phyloP scores from a whole-genome alignment of 2,113 vertebrate species.

The Pseudorhombus dupliciocellatus region DNA sequence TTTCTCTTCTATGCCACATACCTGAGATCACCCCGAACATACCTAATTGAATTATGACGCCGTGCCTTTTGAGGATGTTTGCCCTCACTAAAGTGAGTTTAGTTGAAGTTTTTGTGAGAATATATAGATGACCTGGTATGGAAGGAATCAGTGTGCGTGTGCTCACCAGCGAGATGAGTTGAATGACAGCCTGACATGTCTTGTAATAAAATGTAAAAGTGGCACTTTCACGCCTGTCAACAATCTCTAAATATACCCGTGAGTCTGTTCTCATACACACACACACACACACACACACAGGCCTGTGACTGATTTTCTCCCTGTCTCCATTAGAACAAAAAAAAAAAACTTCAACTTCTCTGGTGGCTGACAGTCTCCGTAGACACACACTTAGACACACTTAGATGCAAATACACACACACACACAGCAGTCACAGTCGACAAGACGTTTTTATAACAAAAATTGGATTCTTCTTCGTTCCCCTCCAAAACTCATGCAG shows the following conservation, averaged over 20 bases:
- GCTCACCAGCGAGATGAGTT: slow-evolving; percentile 56
- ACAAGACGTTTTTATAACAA: slow-evolving; percentile 68
- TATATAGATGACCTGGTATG: slow-evolving; percentile 8
- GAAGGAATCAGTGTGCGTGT: slow-evolving; percentile 45
- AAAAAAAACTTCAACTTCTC: slow-evolving; percentile 37
- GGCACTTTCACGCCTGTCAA: slow-evolving; percentile 81
- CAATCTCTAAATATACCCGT: slow-evolving; percentile 77
- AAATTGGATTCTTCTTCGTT: slow-evolving; percentile 70
- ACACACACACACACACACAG: slow-evolving; percentile 15
- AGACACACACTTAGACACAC: slow-evolving; percentile 30
- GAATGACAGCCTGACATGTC: slow-evolving; percentile 70
- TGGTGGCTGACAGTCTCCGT: slow-evolving; percentile 39
- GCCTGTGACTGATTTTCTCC: slow-evolving; percentile 56
- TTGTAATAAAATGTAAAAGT: slow-evolving; percentile 80
- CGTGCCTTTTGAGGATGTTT: neutral
- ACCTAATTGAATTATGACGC: neutral
- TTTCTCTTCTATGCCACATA: neutral
- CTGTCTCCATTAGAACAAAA: slow-evolving; percentile 52
- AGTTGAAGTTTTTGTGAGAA: neutral
- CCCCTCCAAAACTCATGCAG: slow-evolving; percentile 63
- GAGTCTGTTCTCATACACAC: slow-evolving; percentile 9
- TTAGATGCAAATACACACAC: slow-evolving; percentile 1
- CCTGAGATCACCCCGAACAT: neutral
- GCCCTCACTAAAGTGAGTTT: neutral
- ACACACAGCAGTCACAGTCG: slow-evolving; percentile 59